phyloP scores from a whole-genome alignment of 30 jellyfish, hydroid and myxozoan species.

The Nemopilema nomurai region DNA sequence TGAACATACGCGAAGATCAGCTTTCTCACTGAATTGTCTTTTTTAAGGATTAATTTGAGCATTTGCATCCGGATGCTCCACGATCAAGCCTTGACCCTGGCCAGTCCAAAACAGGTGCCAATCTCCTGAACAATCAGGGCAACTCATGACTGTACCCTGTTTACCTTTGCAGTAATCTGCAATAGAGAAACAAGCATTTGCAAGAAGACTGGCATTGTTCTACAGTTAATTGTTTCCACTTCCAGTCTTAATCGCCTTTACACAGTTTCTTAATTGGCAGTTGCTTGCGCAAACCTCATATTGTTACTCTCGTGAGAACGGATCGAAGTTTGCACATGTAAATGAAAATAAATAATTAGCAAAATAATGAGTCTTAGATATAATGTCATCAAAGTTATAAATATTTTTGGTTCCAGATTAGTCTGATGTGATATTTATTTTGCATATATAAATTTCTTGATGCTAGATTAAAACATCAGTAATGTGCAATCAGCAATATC shows the following conservation, averaged over 20 bases:
- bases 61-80: background rate
- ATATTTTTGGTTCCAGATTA: background rate
- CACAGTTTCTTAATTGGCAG: background rate
- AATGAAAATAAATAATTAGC: slow-evolving; percentile 6
- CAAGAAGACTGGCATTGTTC: background rate
- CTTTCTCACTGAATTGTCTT: background rate
- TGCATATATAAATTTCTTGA: background rate
- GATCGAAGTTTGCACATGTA: slow-evolving; percentile 8
- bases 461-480: too few species aligned
- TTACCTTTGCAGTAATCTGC: slow-evolving; percentile 21
- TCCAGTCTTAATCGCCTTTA: background rate
- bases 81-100: background rate
- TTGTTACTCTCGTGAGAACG: slow-evolving; percentile 46
- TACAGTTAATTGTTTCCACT: background rate
- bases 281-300: slow-evolving; percentile 24
- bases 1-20: background rate
- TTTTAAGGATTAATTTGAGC: background rate
- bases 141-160: background rate
- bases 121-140: background rate
- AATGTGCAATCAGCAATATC: too few species aligned
- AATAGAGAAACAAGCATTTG: slow-evolving; percentile 18
- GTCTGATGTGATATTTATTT: background rate
- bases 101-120: background rate
- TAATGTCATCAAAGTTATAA: background rate
- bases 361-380: background rate